Evolutionary conservation across 2,113 vertebrate genomes (phyloP).

Genomic region (Pangasianodon gigas): DNA sequence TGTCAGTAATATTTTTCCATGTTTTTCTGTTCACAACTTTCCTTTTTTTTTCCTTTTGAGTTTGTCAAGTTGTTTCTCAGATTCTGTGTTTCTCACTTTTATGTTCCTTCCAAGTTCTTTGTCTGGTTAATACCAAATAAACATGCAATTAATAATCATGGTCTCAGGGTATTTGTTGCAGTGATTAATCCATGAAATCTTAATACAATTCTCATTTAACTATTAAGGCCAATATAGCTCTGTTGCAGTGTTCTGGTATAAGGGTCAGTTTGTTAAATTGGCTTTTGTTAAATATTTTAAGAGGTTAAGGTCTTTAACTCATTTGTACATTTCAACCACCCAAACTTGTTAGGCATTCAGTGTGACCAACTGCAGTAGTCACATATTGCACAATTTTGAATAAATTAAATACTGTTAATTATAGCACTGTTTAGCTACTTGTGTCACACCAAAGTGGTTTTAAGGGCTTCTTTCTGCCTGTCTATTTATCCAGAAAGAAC

Average conservation of each 20-base stretch:
- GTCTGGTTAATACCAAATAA: slow-evolving; percentile 40
- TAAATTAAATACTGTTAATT: not conserved
- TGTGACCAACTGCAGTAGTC: not conserved
- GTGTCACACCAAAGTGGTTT: not conserved
- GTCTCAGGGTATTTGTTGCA: not conserved
- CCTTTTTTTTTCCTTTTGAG: not conserved
- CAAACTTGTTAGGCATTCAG: not conserved
- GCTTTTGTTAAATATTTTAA: not conserved
- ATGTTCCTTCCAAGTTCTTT: not conserved
- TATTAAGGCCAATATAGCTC: not conserved
- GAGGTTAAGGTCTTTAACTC: not conserved
- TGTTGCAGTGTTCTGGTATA: not conserved
- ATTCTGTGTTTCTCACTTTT: not conserved
- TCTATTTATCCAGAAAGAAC: not conserved
- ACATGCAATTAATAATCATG: not conserved
- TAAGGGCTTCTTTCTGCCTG: not conserved
- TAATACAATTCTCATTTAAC: not conserved
- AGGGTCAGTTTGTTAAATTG: not conserved
- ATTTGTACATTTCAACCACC: not conserved
- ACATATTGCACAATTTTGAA: not conserved
- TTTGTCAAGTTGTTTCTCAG: slow-evolving; percentile 28
- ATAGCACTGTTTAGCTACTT: not conserved
- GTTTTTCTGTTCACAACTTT: slow-evolving; percentile 11
- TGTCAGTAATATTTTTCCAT: not conserved
- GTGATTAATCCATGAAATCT: not conserved